These are phyloP conservation scores for Ochropleura plecta DNA, from an alignment of 2,888 invertebrate genomes.

Conservation along the genomic window DNA sequence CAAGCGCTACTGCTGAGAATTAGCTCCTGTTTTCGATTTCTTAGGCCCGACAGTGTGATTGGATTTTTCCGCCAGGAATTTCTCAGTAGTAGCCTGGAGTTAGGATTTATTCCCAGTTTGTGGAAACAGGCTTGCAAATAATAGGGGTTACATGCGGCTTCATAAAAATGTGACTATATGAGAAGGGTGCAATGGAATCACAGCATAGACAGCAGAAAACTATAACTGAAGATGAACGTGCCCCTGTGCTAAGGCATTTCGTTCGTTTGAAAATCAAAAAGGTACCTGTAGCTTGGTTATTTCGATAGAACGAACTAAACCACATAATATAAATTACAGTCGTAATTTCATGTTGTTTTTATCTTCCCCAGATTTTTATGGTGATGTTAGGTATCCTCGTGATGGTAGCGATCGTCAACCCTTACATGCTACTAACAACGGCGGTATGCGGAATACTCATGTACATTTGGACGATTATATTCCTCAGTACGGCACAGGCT, in stretches of 20 bases:
- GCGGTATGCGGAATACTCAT: constrained; percentile 92
- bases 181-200: no score
- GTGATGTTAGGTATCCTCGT: constrained; percentile 93
- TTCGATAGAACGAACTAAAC: no score
- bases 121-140: background rate
- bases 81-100: background rate
- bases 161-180: background rate
- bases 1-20: background rate
- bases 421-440: constrained; percentile 92
- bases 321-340: background rate
- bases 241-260: no score
- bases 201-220: no score
- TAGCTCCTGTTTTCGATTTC: background rate
- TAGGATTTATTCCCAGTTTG: background rate
- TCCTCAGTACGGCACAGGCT: constrained; percentile 93
- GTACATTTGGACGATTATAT: constrained; percentile 92
- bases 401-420: constrained; percentile 93
- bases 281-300: no score
- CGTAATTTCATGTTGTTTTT: background rate
- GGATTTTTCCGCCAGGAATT: background rate
- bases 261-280: no score
- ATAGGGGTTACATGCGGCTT: background rate
- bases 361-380: constrained; percentile 90
- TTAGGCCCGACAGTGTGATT: background rate
- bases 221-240: no score